Base-by-base conservation (phyloP, 2,113 vertebrate genomes). In the Campylomormyrus tamandua region DNA sequence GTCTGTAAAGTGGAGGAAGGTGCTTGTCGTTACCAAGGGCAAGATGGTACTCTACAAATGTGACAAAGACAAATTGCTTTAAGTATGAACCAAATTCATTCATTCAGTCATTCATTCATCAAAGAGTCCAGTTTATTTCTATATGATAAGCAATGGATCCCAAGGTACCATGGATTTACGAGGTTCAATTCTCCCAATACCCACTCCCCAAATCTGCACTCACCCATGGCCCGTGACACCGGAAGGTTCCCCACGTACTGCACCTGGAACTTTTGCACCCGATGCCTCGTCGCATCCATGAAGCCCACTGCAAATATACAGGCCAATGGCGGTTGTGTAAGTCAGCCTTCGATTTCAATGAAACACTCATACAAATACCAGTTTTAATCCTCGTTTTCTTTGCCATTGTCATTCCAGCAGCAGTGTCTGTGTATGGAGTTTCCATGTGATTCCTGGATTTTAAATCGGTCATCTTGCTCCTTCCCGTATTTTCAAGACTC, bases 171-270 rank as follows among this genome's bases (percentile, higher is more conserved):
- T 2, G 5, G 70, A 77, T 39, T 35, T 19, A 10, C 19, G 35
- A 42, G 70, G 35, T 1, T 66, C n/a, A 27, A 66, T 10, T 27
- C 8, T 3, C 62, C n/a, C 62, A 70, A n/a, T n/a, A 11, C 1
- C 62, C 9, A 66, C 1, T 39, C 31, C 35, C 4, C 74, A 8
- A 80, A 39, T 42, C 13, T 19, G 6, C n/a, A 48, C 96, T 96
- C 91, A 99, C 98, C 98, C 97, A 98, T 98, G 66, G 98, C 97
- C 93, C 96, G 96, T 92, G 95, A 96, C 92, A 99, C 97, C 0
- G 98, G 97, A 90, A 98, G 94, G 91, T 94, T 97, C 52, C 98
- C 98, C 0, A 99, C 94, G 91, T 98, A 99, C 88, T 97, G 94
- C 4, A 97, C 97, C 58, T 98, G 95, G 2, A 97, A 99, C 92